Conservation (phyloP, 2,888 invertebrate species). For the Ectemnius cavifrons region DNA sequence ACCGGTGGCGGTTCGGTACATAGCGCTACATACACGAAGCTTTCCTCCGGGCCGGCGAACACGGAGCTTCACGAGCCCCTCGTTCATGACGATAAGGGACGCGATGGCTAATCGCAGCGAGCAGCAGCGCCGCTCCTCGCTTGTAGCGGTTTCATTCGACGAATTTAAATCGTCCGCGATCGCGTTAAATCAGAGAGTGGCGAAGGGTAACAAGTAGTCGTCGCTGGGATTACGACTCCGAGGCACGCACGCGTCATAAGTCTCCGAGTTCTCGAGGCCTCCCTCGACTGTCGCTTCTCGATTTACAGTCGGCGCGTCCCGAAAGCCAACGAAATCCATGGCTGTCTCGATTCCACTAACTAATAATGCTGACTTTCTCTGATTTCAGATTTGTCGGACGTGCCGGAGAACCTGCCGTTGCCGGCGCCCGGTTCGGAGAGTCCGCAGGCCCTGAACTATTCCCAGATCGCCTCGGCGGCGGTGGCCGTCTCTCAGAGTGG, state of each 20-base stretch:
- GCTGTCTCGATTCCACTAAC: too few species aligned
- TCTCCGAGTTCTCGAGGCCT: conserved; percentile 52
- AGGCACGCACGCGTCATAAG: conserved; percentile 75
- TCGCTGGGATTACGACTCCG: conserved; percentile 73
- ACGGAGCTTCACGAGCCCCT: neutral
- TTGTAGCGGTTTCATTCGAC: conserved; percentile 50
- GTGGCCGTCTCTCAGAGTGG: conserved; percentile 80
- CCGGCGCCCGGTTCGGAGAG: conserved; percentile 80
- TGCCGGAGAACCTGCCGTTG: conserved; percentile 84
- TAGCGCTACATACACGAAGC: neutral
- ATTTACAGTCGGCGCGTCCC: neutral
- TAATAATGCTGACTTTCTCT: neutral
- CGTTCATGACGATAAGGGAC: neutral
- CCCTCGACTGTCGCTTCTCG: conserved; percentile 55
- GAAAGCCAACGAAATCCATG: conserved; percentile 40
- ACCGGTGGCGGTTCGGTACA: neutral
- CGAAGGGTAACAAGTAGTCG: conserved; percentile 76
- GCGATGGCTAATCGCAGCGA: conserved; percentile 47
- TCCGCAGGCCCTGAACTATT: conserved; percentile 89
- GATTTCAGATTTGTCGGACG: conserved; percentile 86
- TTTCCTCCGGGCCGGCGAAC: neutral
- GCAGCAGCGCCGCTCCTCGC: neutral
- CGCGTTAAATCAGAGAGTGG: conserved; percentile 75
- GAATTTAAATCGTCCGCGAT: conserved; percentile 72
- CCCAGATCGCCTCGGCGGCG: conserved; percentile 84